Conservation (phyloP, 2,113 vertebrate species). For the Apeltes quadracus region DNA sequence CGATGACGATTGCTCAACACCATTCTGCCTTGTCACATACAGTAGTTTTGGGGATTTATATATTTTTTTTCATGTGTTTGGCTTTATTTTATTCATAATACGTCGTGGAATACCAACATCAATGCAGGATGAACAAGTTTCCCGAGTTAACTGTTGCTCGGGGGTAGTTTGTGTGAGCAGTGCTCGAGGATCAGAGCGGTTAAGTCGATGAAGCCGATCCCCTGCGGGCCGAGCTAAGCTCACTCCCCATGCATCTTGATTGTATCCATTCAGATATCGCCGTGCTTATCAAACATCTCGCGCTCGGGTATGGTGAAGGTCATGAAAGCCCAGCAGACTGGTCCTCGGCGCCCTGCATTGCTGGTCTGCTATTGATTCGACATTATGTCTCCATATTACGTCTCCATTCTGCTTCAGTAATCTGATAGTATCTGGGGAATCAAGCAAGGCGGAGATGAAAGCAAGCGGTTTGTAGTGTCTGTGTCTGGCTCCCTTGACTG, state of each 20-base stretch:
- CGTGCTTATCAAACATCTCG: slow-evolving; percentile 50
- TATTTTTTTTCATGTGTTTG: not conserved
- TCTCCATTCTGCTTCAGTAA: slow-evolving; percentile 66
- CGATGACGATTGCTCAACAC: not conserved
- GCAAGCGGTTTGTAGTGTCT: slow-evolving; percentile 20
- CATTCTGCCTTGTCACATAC: not conserved
- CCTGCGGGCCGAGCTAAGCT: slow-evolving; percentile 46
- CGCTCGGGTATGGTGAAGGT: slow-evolving; percentile 46
- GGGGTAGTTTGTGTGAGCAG: slow-evolving; percentile 19
- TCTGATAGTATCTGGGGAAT: slow-evolving; percentile 61
- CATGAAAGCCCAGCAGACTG: slow-evolving; percentile 42
- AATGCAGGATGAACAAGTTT: not conserved
- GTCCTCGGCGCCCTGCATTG: slow-evolving; percentile 30
- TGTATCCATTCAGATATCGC: slow-evolving; percentile 55
- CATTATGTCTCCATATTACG: slow-evolving; percentile 70
- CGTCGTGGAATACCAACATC: not conserved
- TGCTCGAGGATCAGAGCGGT: slow-evolving; percentile 25
- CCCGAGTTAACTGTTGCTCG: not conserved
- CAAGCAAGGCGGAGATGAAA: slow-evolving; percentile 49
- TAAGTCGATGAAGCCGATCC: slow-evolving; percentile 51
- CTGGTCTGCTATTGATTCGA: slow-evolving; percentile 65
- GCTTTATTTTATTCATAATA: not conserved
- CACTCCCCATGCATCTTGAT: slow-evolving; percentile 44
- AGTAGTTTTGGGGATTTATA: not conserved
- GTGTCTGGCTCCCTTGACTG: slow-evolving; percentile 21